Evolutionary conservation across 2,113 vertebrate genomes (phyloP), one percentile per base, ranked within the genome.

Genomic region (Lepus americanus): DNA sequence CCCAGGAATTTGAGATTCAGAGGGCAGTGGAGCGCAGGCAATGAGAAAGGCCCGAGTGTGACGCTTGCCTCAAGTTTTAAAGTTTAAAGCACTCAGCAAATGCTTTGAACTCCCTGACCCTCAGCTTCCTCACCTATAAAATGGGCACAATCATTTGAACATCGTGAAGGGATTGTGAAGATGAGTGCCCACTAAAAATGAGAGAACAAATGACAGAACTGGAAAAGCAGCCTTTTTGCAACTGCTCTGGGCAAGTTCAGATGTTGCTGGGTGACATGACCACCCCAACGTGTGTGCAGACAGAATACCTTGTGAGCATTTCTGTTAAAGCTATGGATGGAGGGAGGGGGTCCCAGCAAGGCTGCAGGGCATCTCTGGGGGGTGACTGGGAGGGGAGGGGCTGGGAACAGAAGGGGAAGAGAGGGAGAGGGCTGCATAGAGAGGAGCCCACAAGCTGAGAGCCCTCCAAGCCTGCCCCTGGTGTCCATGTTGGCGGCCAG

Each of bases 251-350:
- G 5, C 39, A 36, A 80, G 83, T 22, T 6, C 44, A 44, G 44
- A 44, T 44, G 44, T 44, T 44, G 44, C 44, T 44, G 44, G 70
- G 16, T 59, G 55, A 36, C 31, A 70, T n/a, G 49, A 72, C n/a
- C 36, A 17, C 72, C 81, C 22, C 66, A 67, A 97, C 96, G 97
- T 95, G 97, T 99, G 99, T 99, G 99, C 99, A 99, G 99, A 99
- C 98, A 98, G 98, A 44, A 98, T 96, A 97, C 96, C 97, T 97
- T 88, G 73, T 93, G 96, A 83, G 67, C 79, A 8, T 88, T 97
- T 98, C 97, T 98, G 97, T 98, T 98, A 96, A 97, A 97, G 92
- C 49, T 94, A 31, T 55, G 29, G 64, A 25, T 59, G 69, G 76
- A 82, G 85, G 59, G 66, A 53, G 59, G 61, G 51, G 87, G 23